Evolutionary conservation across 2,797 vertebrate genomes (phyloP), one percentile per base, ranked within the genome.

Genomic region (Chloroceryle inda): DNA sequence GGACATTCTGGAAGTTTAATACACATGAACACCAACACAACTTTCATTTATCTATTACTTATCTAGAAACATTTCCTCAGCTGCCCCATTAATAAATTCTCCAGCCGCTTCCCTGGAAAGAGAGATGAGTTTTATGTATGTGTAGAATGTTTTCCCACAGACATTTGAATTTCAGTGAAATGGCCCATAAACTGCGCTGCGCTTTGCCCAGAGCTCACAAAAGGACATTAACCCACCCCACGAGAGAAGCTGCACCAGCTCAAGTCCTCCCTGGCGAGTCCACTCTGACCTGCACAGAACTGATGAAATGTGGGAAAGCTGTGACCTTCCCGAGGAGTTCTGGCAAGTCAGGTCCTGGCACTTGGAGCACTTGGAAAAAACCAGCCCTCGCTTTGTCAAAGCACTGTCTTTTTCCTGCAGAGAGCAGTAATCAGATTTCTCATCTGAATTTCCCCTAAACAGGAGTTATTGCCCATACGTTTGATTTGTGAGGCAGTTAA

Each of bases 401-500:
- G 63, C 16, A 35, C 85, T 71, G 53, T 45, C 59, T 95, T 90
- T 92, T 44, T 38, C 62, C 74, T 37, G 77, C 84, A 38, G 80
- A 92, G 88, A 95, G 67, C 62, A 59, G 55, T 55, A 66, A 93
- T 88, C 90, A 27, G 84, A 74, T 79, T 93, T 87, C 81, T 91
- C 71, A 71, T 78, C 67, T 76, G 88, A 87, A 89, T 75, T 95
- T 92, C 59, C 63, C 63, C 74, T 82, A 44, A 94, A 45, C 31
- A 79, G 84, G 74, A 96, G 40, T 79, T 91, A 94, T 63, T 96
- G 80, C 88, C 71, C 77, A 58, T 85, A 59, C 5, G 2, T 85
- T 89, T 95, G 95, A 96, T 96, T 95, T 94, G 90, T 93, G 90
- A 92, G 75, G 80, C 67, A 79, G 49, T 96, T 92, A 95, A 85